These are phyloP conservation scores for Dynastes grantii DNA, from an alignment of 2,888 invertebrate species.

Conservation along the genomic window DNA sequence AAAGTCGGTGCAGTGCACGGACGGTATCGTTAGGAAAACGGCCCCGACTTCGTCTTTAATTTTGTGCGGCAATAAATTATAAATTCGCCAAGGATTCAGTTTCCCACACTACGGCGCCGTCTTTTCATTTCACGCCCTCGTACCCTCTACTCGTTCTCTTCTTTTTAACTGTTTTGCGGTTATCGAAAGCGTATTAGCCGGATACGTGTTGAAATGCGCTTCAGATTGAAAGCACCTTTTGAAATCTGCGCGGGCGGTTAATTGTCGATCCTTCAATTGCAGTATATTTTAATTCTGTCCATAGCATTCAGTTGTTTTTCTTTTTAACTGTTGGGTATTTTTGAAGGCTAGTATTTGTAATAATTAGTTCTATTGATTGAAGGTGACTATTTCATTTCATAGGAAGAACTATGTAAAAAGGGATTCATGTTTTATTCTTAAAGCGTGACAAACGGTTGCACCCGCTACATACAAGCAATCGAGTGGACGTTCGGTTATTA, in stretches of 20 bases:
- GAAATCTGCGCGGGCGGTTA: not conserved
- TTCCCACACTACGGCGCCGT: slow-evolving; percentile 14
- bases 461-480: too few species aligned
- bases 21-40: slow-evolving; percentile 12
- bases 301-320: too few species aligned
- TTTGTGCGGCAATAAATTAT: slow-evolving; percentile 44
- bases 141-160: slow-evolving; percentile 5
- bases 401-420: too few species aligned
- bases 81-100: slow-evolving; percentile 38
- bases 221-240: not conserved
- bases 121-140: slow-evolving; percentile 25
- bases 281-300: too few species aligned
- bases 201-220: slow-evolving; percentile 23
- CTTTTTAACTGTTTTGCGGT: slow-evolving; percentile 17
- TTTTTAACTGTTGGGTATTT: too few species aligned
- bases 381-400: too few species aligned
- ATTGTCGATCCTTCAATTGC: not conserved
- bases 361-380: too few species aligned
- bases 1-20: not conserved
- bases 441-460: too few species aligned
- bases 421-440: too few species aligned
- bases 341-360: too few species aligned
- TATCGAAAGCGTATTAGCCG: slow-evolving; percentile 17
- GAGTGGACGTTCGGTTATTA: too few species aligned
- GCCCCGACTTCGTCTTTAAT: slow-evolving; percentile 32